A percentile compares a stretch with the other conserved stretches of the same genome.
phyloP scores from a whole-genome alignment of 2,797 vertebrate genomes.

The Fringilla coelebs region DNA sequence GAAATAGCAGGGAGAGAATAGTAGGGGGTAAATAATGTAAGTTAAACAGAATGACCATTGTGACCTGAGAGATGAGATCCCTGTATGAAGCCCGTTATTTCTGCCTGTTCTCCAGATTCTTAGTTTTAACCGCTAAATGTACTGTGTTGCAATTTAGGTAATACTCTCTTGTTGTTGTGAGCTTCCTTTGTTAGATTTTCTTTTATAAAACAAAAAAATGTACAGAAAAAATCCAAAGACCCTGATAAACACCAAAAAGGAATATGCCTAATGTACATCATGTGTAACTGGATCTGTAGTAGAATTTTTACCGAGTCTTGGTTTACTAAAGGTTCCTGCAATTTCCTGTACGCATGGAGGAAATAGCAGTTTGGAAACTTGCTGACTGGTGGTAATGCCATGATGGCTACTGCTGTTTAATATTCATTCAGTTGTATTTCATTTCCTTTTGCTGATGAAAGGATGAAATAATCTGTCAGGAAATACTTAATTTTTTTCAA shows the following conservation, averaged over 20 bases:
- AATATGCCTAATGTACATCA: constrained; percentile 39
- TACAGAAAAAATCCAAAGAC: constrained; percentile 75
- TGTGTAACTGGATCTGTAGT: constrained; percentile 45
- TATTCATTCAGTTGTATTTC: neutral
- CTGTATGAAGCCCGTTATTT: constrained; percentile 9
- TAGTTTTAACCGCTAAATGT: constrained; percentile 28
- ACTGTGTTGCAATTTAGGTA: neutral
- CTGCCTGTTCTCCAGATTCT: constrained; percentile 36
- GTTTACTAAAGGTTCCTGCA: constrained; percentile 5
- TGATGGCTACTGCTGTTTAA: neutral
- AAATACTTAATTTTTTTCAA: constrained; percentile 30
- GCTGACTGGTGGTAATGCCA: neutral
- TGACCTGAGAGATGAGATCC: neutral
- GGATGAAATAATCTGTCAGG: constrained; percentile 1
- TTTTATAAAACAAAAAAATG: constrained; percentile 2
- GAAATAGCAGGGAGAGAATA: constrained; percentile 37
- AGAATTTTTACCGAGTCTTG: neutral
- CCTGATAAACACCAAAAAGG: constrained; percentile 70
- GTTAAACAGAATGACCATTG: neutral
- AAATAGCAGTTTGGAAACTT: neutral
- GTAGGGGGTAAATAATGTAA: neutral
- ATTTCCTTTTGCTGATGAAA: constrained; percentile 45
- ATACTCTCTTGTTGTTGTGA: neutral
- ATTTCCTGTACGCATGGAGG: constrained; percentile 7
- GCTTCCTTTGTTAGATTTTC: neutral